Base-by-base conservation (phyloP, 2,797 vertebrate species). In the Darevskia mixta region DNA sequence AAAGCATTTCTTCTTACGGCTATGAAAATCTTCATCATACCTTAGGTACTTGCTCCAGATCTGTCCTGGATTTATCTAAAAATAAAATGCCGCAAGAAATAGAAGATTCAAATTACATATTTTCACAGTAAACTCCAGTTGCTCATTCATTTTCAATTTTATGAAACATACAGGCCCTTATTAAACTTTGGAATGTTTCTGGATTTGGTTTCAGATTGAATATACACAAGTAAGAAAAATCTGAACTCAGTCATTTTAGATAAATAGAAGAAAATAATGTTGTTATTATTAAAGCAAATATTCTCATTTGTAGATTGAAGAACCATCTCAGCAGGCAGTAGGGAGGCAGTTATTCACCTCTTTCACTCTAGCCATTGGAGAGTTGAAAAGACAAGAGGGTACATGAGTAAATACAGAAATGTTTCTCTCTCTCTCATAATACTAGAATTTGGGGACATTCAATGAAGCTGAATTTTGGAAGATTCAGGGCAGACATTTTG, bases 41-140 rank as follows among this genome's bases (percentile, higher is more conserved):
- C 98, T 99, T 99, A 89, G 99, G 99, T 95, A 99, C 98, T 97
- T 99, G 98, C 76, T 99, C 99, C 96, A 99, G 97, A 96, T 99
- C 99, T 83, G 97, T 98, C 97, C 98, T 98, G 95, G 98, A 98
- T 97, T 99, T 99, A 90, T 99, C 98, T 99, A 94, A 89, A 93
- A 66, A 76, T 1, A 80, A 93, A 83, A 89, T 66, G 73, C 5
- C 2, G 93, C 77, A 83, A 35, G 23, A 86, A 86, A 38, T 29
- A 72, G 71, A 81, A 91, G 29, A 71, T 89, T 94, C 90, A 35
- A 61, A 93, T 67, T 91, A 32, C 27, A 72, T 32, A 78, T 5
- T 55, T 66, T 27, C 11, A 69, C 18, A 76, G 32, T 38, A n/a
- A 81, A 84, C 94, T 29, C 17, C 77, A 92, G 43, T 90, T 25